A percentile compares a stretch with the other conserved stretches of the same genome.
phyloP scores from a whole-genome alignment of 2,888 invertebrate genomes.

The Nephrocerus scutellatus region DNA sequence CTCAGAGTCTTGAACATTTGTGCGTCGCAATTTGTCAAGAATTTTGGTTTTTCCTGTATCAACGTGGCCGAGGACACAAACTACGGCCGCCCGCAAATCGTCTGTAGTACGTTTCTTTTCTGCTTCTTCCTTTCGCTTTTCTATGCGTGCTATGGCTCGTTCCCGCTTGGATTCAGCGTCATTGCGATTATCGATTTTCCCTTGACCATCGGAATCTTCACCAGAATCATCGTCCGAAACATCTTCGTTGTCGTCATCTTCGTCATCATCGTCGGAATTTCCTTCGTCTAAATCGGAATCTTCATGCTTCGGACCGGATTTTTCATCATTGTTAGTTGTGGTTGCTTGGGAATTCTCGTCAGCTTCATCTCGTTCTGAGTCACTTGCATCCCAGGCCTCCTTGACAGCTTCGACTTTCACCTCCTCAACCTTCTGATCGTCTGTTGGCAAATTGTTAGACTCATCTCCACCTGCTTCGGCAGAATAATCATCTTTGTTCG shows the following conservation, averaged over 20 bases:
- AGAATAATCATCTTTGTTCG: slow-evolving; percentile 42
- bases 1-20: slow-evolving; percentile 90
- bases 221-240: slow-evolving; percentile 30
- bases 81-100: slow-evolving; percentile 86
- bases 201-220: slow-evolving; percentile 25
- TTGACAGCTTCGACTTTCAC: slow-evolving; percentile 52
- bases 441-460: slow-evolving; percentile 23
- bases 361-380: slow-evolving; percentile 44
- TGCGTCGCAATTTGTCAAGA: slow-evolving; percentile 84
- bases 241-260: slow-evolving; percentile 49
- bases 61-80: slow-evolving; percentile 97
- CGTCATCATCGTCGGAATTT: slow-evolving; percentile 33
- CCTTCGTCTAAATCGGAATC: slow-evolving; percentile 45
- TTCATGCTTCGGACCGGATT: slow-evolving; percentile 21
- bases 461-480: slow-evolving; percentile 29
- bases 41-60: slow-evolving; percentile 99
- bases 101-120: slow-evolving; percentile 62
- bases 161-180: slow-evolving; percentile 71
- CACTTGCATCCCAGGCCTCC: slow-evolving; percentile 80
- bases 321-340: slow-evolving; percentile 35
- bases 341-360: slow-evolving; percentile 50
- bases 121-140: slow-evolving; percentile 62
- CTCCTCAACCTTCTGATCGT: slow-evolving; percentile 31
- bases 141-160: slow-evolving; percentile 64
- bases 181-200: slow-evolving; percentile 51